Evolutionary conservation across 2,113 vertebrate species (phyloP), one percentile per base, ranked within the genome.

Genomic region (Tautogolabrus adspersus): DNA sequence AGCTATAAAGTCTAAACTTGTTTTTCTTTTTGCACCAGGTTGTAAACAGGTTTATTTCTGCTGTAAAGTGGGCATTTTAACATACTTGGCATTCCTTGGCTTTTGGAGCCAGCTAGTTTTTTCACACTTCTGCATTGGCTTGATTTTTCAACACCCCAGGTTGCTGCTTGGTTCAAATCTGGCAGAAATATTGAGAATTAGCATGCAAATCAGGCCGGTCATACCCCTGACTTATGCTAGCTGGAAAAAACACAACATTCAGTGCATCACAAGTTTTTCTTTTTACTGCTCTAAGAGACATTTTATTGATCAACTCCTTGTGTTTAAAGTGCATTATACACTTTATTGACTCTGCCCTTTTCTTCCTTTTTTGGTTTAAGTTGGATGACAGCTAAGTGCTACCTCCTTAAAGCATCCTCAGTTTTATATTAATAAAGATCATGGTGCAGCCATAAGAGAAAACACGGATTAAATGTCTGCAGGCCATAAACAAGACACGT

Each of bases 201-300:
- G 76, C 74, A 72, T 60, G 74, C 55, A 88, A 87, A 84, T 82
- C 72, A 56, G 52, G 19, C 51, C 63, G 76, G 22, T 79, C 60
- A 80, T 34, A 34, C 30, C 30, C 30, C 9, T 22, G 52, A 56
- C 64, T 67, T 58, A 22, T 52, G 51, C 30, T 21, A 65, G 37
- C 21, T 42, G 62, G 40, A 58, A 82, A 82, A 77, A 62, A 72
- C 61, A 72, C 37, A 62, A 38, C 38, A 23, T 38, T 34, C 6
- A 34, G 30, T 34, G 30, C 10, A 67, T 11, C 0, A 18, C 70
- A 63, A 26, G 51, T 37, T 40, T 37, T 60, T 26, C 66, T 19
- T 67, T 19, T 60, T 49, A 42, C 40, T 46, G 11, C 19, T 58
- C 16, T 60, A 46, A 55, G 60, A 71, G 21, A 30, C 19, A 60